phyloP scores from a whole-genome alignment of 2,113 vertebrate species.

The Dromiciops gliroides region DNA sequence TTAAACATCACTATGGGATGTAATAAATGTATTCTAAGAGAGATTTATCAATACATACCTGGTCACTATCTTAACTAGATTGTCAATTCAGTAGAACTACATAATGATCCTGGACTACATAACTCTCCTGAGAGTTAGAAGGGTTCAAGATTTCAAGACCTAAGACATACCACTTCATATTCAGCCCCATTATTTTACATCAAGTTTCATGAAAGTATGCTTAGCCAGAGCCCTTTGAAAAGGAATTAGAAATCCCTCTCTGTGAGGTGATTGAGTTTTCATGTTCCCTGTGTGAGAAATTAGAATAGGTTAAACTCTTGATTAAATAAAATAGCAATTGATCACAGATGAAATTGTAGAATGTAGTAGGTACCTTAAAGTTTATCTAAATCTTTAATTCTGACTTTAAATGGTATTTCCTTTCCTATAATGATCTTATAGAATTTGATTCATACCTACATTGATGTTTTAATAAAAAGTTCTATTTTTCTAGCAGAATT shows the following conservation, averaged over 20 bases:
- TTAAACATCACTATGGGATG: not conserved
- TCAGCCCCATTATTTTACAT: not conserved
- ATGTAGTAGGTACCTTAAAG: not conserved
- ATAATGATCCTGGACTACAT: not conserved
- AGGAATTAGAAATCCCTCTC: not conserved
- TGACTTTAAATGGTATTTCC: not conserved
- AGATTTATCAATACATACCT: not conserved
- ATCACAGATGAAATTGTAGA: not conserved
- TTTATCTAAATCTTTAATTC: conserved; percentile 1
- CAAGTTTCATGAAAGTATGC: not conserved
- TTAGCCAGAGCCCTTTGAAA: not conserved
- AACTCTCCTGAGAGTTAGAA: not conserved
- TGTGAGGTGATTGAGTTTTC: not conserved
- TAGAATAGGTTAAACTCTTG: not conserved
- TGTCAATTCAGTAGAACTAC: not conserved
- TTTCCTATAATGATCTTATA: not conserved
- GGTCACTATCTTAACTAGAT: not conserved
- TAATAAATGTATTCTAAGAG: not conserved
- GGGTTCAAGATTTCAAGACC: not conserved
- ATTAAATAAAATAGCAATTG: not conserved
- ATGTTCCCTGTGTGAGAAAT: not conserved
- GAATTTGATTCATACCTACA: not conserved
- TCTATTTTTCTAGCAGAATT: not conserved
- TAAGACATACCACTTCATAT: not conserved
- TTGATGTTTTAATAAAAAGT: not conserved